Evolutionary conservation across 2,797 vertebrate genomes (phyloP).

Genomic region (Poeciliopsis turneri): DNA sequence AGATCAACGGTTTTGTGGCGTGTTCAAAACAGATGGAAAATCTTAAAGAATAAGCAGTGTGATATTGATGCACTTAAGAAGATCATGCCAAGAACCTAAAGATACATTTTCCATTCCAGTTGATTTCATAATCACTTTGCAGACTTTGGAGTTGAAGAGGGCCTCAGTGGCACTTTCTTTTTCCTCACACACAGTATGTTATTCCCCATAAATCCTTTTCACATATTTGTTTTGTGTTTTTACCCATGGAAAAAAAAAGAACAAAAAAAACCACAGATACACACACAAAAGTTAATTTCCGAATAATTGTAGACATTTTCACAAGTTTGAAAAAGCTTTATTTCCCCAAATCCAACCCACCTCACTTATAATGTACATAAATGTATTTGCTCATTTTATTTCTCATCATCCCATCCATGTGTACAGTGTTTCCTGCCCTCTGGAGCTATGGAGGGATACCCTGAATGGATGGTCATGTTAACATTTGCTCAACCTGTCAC

Average conservation of each 20-base stretch:
- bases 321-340: conserved; percentile 80
- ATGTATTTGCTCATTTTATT: conserved; percentile 35
- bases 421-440: conserved; percentile 72
- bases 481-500: conserved; percentile 70
- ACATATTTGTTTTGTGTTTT: neutral
- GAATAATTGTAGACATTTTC: conserved; percentile 28
- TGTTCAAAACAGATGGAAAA: neutral
- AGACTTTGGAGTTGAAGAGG: neutral
- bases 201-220: neutral
- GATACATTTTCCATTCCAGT: neutral
- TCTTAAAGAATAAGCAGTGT: neutral
- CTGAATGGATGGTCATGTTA: conserved; percentile 76
- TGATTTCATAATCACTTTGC: neutral
- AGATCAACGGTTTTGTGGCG: neutral
- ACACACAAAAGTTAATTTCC: neutral
- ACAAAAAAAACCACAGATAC: neutral
- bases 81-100: neutral
- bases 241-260: neutral
- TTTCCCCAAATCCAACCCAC: conserved; percentile 73
- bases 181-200: neutral
- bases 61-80: neutral
- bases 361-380: conserved; percentile 63
- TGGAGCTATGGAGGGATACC: conserved; percentile 70
- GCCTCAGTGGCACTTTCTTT: neutral
- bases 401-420: conserved; percentile 54